Evolutionary conservation across 2,113 vertebrate genomes (phyloP).

Genomic region (Piliocolobus tephrosceles): DNA sequence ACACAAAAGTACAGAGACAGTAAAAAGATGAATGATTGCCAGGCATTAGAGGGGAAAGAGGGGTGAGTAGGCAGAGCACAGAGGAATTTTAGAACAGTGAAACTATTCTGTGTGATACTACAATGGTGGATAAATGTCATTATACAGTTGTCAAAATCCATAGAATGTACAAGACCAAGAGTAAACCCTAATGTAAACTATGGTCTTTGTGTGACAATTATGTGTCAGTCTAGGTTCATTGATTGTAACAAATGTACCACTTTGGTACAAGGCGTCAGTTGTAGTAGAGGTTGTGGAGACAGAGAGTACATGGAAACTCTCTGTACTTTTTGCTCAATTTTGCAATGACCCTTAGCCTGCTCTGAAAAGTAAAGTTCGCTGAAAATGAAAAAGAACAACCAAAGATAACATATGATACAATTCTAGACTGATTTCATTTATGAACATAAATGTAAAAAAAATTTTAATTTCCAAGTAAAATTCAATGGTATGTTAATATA

Average conservation of each 20-base stretch:
- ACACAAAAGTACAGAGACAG: neutral
- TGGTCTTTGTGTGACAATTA: neutral
- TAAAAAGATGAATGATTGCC: neutral
- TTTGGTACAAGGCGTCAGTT: neutral
- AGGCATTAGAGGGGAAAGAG: neutral
- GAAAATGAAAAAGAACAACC: neutral
- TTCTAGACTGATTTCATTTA: neutral
- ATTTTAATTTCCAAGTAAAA: neutral
- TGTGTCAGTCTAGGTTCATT: no score
- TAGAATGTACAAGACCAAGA: neutral
- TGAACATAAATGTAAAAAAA: neutral
- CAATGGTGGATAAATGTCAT: no score
- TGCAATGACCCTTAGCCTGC: neutral
- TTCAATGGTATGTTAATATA: neutral
- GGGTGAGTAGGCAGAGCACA: neutral
- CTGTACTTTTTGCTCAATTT: neutral
- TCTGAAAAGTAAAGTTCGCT: neutral
- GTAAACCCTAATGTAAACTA: neutral
- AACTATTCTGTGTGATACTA: neutral
- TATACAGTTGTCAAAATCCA: neutral
- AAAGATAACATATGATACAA: neutral
- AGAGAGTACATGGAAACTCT: neutral
- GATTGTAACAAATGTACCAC: neutral
- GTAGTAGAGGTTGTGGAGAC: no score
- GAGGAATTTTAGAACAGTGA: neutral